phyloP scores from a whole-genome alignment of 2,888 invertebrate species.

The Erebia aethiops region DNA sequence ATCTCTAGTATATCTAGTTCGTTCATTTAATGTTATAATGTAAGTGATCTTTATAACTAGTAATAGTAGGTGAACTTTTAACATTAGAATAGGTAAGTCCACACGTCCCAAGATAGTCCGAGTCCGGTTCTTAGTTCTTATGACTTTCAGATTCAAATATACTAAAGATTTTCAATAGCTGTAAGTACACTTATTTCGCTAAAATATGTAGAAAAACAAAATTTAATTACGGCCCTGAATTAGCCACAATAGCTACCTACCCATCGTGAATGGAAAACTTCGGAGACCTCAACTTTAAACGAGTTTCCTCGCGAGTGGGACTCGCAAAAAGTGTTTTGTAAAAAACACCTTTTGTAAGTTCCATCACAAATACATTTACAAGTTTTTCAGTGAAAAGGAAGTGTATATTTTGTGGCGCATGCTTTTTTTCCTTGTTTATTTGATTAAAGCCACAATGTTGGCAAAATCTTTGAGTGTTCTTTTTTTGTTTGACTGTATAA shows the following conservation, averaged over 20 bases:
- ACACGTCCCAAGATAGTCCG: too few species aligned
- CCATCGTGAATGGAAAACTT: slow-evolving; percentile 72
- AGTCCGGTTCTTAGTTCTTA: too few species aligned
- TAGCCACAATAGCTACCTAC: slow-evolving; percentile 74
- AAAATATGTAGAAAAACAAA: slow-evolving; percentile 68
- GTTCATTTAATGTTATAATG: too few species aligned
- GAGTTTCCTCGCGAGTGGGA: slow-evolving; percentile 57
- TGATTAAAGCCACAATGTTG: not conserved
- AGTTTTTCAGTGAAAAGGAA: slow-evolving; percentile 37
- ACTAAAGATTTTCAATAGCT: not conserved
- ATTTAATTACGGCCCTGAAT: slow-evolving; percentile 78
- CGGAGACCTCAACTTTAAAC: slow-evolving; percentile 68
- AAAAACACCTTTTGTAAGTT: slow-evolving; percentile 49
- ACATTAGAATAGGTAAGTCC: too few species aligned
- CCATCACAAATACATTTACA: slow-evolving; percentile 40
- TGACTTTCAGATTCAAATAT: too few species aligned
- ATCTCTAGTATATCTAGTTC: not conserved
- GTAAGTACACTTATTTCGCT: slow-evolving; percentile 54
- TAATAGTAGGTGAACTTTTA: too few species aligned
- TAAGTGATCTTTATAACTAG: too few species aligned
- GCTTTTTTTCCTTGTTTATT: slow-evolving; percentile 22
- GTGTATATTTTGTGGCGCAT: slow-evolving; percentile 31
- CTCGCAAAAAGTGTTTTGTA: slow-evolving; percentile 60
- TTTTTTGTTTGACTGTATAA: not conserved
- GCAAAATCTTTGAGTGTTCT: not conserved